phyloP scores from a whole-genome alignment of 2,113 vertebrate species.

The Ptilorrhoa leucosticta region DNA sequence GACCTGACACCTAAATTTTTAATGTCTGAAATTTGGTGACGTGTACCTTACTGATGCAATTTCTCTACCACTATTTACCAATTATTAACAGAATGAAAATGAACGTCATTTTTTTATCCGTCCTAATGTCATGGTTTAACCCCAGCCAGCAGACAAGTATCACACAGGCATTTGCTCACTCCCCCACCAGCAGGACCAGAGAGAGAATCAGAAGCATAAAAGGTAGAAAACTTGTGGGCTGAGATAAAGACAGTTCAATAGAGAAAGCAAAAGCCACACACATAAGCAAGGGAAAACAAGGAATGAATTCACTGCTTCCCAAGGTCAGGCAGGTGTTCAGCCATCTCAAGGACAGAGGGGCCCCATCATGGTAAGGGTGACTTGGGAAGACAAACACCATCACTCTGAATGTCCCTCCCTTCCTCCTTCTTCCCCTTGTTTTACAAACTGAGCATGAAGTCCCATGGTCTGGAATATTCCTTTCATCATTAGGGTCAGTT shows the following conservation, averaged over 20 bases:
- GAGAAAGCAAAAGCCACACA: neutral
- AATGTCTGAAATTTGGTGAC: neutral
- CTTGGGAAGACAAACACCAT: neutral
- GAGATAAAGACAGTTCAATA: neutral
- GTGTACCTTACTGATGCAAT: neutral
- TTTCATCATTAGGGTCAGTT: neutral
- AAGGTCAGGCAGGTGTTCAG: neutral
- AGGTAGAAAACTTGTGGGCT: neutral
- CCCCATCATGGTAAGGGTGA: too few relatives aligned
- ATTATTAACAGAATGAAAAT: neutral
- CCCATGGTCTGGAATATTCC: neutral
- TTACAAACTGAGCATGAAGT: neutral
- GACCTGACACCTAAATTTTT: neutral
- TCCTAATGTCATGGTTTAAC: neutral
- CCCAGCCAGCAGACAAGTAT: neutral
- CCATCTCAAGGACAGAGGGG: neutral
- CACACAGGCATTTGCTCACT: neutral
- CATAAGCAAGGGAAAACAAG: neutral
- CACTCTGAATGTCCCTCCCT: fast-evolving
- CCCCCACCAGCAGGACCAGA: neutral
- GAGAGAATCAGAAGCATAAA: neutral
- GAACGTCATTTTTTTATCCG: neutral
- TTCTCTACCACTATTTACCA: neutral
- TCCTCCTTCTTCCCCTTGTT: neutral
- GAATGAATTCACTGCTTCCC: neutral